Evolutionary conservation across 2,888 invertebrate species (phyloP).

Genomic region (Tetheella fluctuosa): DNA sequence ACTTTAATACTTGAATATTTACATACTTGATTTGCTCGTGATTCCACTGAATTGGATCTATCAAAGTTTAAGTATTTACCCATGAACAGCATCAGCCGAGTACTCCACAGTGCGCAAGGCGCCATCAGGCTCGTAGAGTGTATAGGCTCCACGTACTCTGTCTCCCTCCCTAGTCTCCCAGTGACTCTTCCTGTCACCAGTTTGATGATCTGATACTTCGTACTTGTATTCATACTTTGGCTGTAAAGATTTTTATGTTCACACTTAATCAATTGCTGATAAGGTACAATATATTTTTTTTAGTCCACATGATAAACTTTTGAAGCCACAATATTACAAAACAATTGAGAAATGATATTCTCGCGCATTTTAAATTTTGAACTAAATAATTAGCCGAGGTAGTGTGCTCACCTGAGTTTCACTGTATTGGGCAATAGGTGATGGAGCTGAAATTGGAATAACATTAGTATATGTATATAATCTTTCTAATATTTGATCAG

Average conservation of each 20-base stretch:
- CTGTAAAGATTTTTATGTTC: slow-evolving; percentile 35
- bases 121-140: slow-evolving; percentile 79
- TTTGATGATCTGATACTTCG: slow-evolving; percentile 80
- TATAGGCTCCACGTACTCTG: slow-evolving; percentile 75
- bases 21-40: too few relatives aligned
- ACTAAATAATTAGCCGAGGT: neutral
- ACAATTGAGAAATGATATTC: neutral
- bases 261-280: neutral
- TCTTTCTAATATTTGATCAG: too few relatives aligned
- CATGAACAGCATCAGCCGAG: slow-evolving; percentile 75
- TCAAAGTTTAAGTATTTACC: slow-evolving; percentile 43
- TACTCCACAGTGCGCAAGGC: slow-evolving; percentile 78
- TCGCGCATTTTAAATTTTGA: too few relatives aligned
- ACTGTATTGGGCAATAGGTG: slow-evolving; percentile 38
- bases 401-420: slow-evolving; percentile 34
- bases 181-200: slow-evolving; percentile 80
- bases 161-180: slow-evolving; percentile 81
- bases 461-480: too few relatives aligned
- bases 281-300: neutral
- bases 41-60: too few relatives aligned
- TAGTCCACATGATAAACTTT: too few relatives aligned
- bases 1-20: too few relatives aligned
- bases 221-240: slow-evolving; percentile 82
- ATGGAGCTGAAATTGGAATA: slow-evolving; percentile 38
- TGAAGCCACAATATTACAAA: neutral